phyloP scores from a whole-genome alignment of 2,888 invertebrate species.

The Drosophila peninsularis region DNA sequence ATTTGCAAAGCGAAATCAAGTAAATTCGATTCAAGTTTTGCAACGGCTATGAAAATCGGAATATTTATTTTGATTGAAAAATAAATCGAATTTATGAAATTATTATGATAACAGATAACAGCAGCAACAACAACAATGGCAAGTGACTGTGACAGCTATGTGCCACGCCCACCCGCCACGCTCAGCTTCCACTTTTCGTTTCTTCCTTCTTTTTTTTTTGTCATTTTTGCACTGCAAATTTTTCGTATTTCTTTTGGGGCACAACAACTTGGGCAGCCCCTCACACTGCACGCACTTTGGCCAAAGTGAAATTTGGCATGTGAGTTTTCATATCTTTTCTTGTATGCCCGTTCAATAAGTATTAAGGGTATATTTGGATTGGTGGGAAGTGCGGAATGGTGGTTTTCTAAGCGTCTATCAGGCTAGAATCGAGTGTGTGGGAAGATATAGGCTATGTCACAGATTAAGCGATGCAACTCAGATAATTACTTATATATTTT shows the following conservation, averaged over 20 bases:
- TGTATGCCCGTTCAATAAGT: not conserved
- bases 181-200: slow-evolving; percentile 12
- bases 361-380: not conserved
- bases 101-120: slow-evolving; percentile 74
- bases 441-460: too few species aligned
- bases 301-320: slow-evolving; percentile 53
- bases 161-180: slow-evolving; percentile 16
- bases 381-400: too few species aligned
- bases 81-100: slow-evolving; percentile 83
- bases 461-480: too few species aligned
- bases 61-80: slow-evolving; percentile 82
- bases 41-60: slow-evolving; percentile 31
- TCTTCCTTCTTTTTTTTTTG: not conserved
- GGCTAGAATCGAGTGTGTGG: too few species aligned
- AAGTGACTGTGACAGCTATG: slow-evolving; percentile 44
- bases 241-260: slow-evolving; percentile 18
- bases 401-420: too few species aligned
- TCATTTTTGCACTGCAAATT: slow-evolving; percentile 35
- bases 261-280: slow-evolving; percentile 5
- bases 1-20: slow-evolving; percentile 39
- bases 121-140: slow-evolving; percentile 62
- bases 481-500: too few species aligned
- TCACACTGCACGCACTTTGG: slow-evolving; percentile 36
- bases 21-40: slow-evolving; percentile 42
- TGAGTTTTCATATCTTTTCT: slow-evolving; percentile 33